phyloP scores from a whole-genome alignment of 2,113 vertebrate genomes.

The Gymnobelideus leadbeateri region DNA sequence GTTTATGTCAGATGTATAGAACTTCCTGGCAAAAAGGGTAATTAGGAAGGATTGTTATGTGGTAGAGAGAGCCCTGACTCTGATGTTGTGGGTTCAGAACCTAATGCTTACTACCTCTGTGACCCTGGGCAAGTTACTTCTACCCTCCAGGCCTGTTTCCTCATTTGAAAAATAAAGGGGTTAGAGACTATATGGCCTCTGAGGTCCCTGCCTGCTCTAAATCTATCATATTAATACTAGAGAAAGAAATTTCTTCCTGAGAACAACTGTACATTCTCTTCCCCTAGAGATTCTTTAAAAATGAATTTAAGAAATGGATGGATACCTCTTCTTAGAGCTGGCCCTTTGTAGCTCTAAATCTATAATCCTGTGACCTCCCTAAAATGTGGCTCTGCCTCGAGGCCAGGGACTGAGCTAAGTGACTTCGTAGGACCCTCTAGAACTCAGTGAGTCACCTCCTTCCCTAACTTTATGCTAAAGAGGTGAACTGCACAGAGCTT shows the following conservation, averaged over 20 bases:
- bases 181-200: neutral
- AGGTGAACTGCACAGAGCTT: neutral
- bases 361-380: neutral
- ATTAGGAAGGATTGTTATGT: neutral
- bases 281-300: neutral
- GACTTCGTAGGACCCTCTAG: neutral
- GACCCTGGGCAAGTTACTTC: neutral
- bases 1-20: neutral
- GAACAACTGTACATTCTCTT: constrained; percentile 10
- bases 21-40: neutral
- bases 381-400: neutral
- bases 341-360: neutral
- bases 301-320: neutral
- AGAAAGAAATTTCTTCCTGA: constrained; percentile 17
- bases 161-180: neutral
- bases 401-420: neutral
- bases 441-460: neutral
- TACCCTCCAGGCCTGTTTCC: neutral
- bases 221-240: neutral
- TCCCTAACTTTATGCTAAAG: neutral
- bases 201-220: neutral
- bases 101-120: neutral
- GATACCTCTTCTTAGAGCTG: neutral
- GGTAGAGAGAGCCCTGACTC: neutral
- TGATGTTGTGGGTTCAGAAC: neutral